Evolutionary conservation across 2,797 vertebrate genomes (phyloP), one percentile per base, ranked within the genome.

Genomic region (Sus cebifrons): DNA sequence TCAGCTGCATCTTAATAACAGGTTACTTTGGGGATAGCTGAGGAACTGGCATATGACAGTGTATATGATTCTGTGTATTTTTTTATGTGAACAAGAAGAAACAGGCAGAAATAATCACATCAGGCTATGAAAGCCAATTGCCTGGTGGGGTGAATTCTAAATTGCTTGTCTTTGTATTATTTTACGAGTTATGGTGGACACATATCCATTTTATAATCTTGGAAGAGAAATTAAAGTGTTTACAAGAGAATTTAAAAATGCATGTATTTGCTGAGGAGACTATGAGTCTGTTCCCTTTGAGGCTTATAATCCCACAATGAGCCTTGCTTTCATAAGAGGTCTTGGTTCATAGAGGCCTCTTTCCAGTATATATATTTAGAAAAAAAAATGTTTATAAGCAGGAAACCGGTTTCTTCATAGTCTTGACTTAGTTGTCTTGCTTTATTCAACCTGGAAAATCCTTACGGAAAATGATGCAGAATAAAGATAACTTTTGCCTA

Each of bases 311-410:
- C 44, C 44, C 62, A 52, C 27, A 83, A n/a, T 54, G n/a, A 94
- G 74, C 68, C 44, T 54, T 73, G 36, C 85, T 86, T 67, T 67
- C 29, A 12, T 78, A 65, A 12, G 6, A 52, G 18, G 49, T 29
- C 62, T 52, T 40, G 44, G 79, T 58, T 94, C 65, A 85, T 36
- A 77, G 52, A 78, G 79, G 44, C 36, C 7, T 44, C 29, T 21
- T 77, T 89, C 36, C 77, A 83, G 56, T 78, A 27, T n/a, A 49
- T 60, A 65, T 36, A 23, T 21, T 21, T 13, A 13, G n/a, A n/a
- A 77, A 11, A 86, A 64, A 84, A 84, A 54, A 40, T 65, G 67
- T 86, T 94, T 85, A 85, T 87, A 85, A 85, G 68, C 32, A 77
- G 67, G 67, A 94, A 97, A 77, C 27, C 65, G 56, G 9, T 82